Evolutionary conservation across 1,140 invertebrate species (phyloP).

Genomic region (Drosophila seguyi): DNA sequence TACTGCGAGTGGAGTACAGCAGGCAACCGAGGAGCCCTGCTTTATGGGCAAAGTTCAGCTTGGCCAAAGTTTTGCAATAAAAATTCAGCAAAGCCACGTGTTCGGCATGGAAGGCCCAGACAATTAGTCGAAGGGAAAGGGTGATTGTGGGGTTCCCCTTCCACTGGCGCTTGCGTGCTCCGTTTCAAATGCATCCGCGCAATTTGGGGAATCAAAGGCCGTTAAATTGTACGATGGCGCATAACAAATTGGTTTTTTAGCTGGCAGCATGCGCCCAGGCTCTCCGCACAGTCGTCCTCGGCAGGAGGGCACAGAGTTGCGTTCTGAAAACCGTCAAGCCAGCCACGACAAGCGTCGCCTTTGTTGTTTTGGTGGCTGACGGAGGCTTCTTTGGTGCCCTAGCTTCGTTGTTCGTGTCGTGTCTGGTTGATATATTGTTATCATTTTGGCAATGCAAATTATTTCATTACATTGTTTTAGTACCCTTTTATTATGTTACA

Average conservation of each 20-base stretch:
- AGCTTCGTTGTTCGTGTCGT: constrained; percentile 19
- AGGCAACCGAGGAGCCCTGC: constrained; percentile 9
- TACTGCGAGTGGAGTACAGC: constrained; percentile 55
- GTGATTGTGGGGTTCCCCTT: not conserved
- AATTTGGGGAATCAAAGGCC: constrained; percentile 73
- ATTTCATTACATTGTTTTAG: constrained; percentile 81
- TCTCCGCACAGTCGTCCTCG: constrained; percentile 33
- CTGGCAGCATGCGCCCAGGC: constrained; percentile 61
- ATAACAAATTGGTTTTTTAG: constrained; percentile 77
- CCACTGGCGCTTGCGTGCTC: constrained; percentile 4
- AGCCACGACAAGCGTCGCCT: constrained; percentile 42
- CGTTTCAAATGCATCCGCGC: constrained; percentile 45
- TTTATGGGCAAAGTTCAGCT: constrained; percentile 58
- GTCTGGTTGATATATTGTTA: constrained; percentile 83
- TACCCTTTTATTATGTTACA: constrained; percentile 66
- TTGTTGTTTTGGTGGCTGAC: constrained; percentile 41
- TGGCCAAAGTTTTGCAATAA: constrained; percentile 70
- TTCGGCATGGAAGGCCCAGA: constrained; percentile 46
- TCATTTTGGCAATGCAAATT: constrained; percentile 81
- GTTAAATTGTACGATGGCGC: constrained; percentile 70
- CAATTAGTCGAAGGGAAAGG: constrained; percentile 56
- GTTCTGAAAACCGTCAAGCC: constrained; percentile 54
- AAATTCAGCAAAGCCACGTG: constrained; percentile 60
- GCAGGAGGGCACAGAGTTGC: constrained; percentile 14
- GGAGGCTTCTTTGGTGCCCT: constrained; percentile 54